These are phyloP conservation scores for Melanostoma mellinum DNA, from an alignment of 2,888 invertebrate species.

Conservation along the genomic window DNA sequence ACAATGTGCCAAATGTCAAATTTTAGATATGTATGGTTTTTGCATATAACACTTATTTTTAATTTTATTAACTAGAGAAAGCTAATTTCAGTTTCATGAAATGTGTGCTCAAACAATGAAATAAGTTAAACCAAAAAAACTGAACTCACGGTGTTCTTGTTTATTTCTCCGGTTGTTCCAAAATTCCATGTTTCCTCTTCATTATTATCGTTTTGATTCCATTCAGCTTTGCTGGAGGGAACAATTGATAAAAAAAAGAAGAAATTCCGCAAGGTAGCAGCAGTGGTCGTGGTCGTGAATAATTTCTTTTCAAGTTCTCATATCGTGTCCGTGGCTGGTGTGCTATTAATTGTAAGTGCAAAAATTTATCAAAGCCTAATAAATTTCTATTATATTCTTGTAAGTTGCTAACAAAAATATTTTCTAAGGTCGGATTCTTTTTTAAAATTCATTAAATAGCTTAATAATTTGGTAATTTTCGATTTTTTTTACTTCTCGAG, in stretches of 20 bases:
- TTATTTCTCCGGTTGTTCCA: neutral
- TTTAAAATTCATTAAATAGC: neutral
- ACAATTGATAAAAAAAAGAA: slow-evolving; percentile 9
- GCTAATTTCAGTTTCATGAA: too few relatives aligned
- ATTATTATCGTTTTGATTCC: slow-evolving; percentile 15
- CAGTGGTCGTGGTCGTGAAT: slow-evolving; percentile 32
- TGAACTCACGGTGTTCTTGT: neutral
- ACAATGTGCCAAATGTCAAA: too few relatives aligned
- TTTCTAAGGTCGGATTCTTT: neutral
- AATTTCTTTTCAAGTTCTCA: slow-evolving; percentile 64
- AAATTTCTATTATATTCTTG: slow-evolving; percentile 13
- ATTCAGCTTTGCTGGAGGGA: slow-evolving; percentile 32
- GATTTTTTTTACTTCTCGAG: slow-evolving; percentile 7
- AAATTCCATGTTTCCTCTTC: slow-evolving; percentile 28
- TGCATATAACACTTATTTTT: too few relatives aligned
- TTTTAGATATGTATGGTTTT: too few relatives aligned
- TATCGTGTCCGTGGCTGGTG: slow-evolving; percentile 64
- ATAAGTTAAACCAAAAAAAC: neutral
- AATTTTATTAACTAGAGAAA: too few relatives aligned
- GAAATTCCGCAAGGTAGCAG: slow-evolving; percentile 57
- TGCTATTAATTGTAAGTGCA: slow-evolving; percentile 62
- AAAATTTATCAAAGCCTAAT: slow-evolving; percentile 20
- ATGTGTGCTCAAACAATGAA: too few relatives aligned
- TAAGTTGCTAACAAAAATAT: slow-evolving; percentile 1
- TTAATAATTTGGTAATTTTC: slow-evolving; percentile 1